Base-by-base conservation (phyloP, 2,797 vertebrate genomes). In the Microctenopoma lineatum region DNA sequence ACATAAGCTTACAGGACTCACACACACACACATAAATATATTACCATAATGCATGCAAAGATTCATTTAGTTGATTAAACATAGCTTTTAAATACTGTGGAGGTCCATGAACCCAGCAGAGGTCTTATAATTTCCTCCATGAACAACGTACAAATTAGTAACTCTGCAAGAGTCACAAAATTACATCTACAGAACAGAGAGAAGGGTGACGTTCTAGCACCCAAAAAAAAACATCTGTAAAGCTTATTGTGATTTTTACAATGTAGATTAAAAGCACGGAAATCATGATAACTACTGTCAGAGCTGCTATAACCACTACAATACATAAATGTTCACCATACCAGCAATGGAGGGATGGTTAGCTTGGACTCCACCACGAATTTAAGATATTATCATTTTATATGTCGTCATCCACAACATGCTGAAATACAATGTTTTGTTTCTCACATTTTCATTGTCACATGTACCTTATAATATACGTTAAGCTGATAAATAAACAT, bases 21-120 rank as follows among this genome's bases (percentile, higher is more conserved):
- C 32, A 34, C 32, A 46, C 58, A 63, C 34, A 14, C 44, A 27
- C 38, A 79, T 27, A 16, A 46, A 26, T 26, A 63, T 18, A 86
- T 97, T 96, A 97, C 92, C 95, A 96, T 96, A 97, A 95, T 96
- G 95, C 94, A 96, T 93, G 94, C 92, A 92, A 95, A 70, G 94
- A 95, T 95, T 96, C 91, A 97, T 97, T 96, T 96, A 95, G 95
- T 95, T 97, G 96, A 98, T 97, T 96, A 94, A 96, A 96, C 95
- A 91, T 93, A 95, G 94, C 95, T 95, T 96, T 87, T 64, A 94
- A 96, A 96, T 93, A 96, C 94, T 92, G 62, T 51, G 76, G 74
- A 84, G 75, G 80, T 85, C 66, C 68, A 76, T 63, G 56, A 84
- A 52, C 45, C 66, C 46, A 62, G 59, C 51, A 54, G 74, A 80